These are phyloP conservation scores for Danio aesculapii DNA, from an alignment of 2,797 vertebrate genomes.

Conservation along the genomic window DNA sequence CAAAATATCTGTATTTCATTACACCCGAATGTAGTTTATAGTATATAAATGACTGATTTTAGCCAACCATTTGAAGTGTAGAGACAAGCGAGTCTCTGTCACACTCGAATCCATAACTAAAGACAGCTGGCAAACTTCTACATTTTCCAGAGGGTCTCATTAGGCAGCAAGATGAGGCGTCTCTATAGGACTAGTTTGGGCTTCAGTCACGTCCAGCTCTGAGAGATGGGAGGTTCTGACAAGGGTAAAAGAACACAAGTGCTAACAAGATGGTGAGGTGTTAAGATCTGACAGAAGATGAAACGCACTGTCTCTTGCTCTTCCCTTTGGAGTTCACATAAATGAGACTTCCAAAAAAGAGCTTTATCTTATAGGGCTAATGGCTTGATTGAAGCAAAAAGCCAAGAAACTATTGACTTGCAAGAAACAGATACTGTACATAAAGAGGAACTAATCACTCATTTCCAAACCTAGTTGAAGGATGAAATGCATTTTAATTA, in stretches of 20 bases:
- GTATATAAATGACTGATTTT: not conserved
- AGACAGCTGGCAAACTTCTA: slow-evolving; percentile 11
- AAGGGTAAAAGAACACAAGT: slow-evolving; percentile 23
- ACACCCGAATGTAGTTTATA: not conserved
- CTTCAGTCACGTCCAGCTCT: slow-evolving; percentile 10
- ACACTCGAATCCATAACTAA: slow-evolving; percentile 21
- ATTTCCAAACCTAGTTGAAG: slow-evolving; percentile 3
- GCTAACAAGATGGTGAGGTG: slow-evolving; percentile 33
- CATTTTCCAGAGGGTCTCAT: slow-evolving; percentile 29
- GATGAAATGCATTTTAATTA: not conserved
- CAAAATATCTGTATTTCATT: not conserved
- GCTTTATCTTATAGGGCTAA: not conserved
- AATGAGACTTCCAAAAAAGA: slow-evolving; percentile 4
- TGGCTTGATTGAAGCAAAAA: slow-evolving; percentile 10
- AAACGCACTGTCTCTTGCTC: not conserved
- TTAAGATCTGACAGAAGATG: slow-evolving; percentile 21
- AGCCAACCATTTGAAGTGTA: not conserved
- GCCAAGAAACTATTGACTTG: slow-evolving; percentile 3
- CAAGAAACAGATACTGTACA: not conserved
- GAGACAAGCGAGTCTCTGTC: slow-evolving; percentile 8
- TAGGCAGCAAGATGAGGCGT: slow-evolving; percentile 20
- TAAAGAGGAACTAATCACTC: not conserved
- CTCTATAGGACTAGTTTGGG: not conserved
- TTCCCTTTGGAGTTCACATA: slow-evolving; percentile 18
- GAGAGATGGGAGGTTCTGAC: slow-evolving; percentile 32